Base-by-base conservation (phyloP, 2,113 vertebrate species). In the Theristicus caerulescens region DNA sequence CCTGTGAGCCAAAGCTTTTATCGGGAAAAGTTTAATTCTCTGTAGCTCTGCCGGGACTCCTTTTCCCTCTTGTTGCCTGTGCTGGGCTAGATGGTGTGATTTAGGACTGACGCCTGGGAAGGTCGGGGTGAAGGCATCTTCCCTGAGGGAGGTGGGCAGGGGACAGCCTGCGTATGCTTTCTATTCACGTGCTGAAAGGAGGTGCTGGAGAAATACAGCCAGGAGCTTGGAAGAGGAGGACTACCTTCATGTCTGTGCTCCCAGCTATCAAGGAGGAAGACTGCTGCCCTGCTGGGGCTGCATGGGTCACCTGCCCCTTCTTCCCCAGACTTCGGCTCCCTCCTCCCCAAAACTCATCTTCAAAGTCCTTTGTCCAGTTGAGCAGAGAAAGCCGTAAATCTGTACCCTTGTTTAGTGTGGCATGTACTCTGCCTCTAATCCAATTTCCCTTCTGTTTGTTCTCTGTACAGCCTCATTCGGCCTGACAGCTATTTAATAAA, bases 401-500 rank as follows among this genome's bases (percentile, higher is more conserved):
- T 97, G 95, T 96, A 90, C 96, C 97, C 97, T 98, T 97, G 97
- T 98, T 98, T 98, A 98, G 97, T 82, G 95, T 97, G 97, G 98
- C 98, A 97, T 98, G 98, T 97, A 97, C 97, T 98, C 97, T 97
- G 79, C 87, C 96, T 97, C 96, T 98, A 98, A 98, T 98, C 97
- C 98, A 98, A 98, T 98, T 98, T 98, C 93, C 94, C 90, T 95
- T 93, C 97, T 95, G 97, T 97, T 98, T 98, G 96, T 97, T 97
- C 97, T 98, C 96, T 97, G 98, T 95, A 88, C 96, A 97, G 86
- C 92, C 98, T 98, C 98, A 99, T 98, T 98, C 89, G 10, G 92
- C 89, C 95, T 98, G 98, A 98, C 98, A 98, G 98, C 98, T 98
- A 98, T 98, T 98, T 98, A 98, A 98, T 98, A 98, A 98, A 98